Conservation (phyloP, 2,888 invertebrate genomes). For the Leptopilina syphax region DNA sequence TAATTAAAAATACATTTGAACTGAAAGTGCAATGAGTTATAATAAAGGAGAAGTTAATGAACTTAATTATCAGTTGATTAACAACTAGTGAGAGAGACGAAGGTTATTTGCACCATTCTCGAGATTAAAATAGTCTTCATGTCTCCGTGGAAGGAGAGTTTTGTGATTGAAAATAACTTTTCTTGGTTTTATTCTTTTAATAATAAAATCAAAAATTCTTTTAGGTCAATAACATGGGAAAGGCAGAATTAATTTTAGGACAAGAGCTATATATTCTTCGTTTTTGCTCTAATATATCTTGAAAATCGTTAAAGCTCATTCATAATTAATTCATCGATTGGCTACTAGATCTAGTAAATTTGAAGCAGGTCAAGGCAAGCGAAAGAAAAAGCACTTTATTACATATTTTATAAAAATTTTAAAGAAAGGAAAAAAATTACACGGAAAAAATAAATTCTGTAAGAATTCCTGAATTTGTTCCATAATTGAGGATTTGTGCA, state of each 20-base stretch:
- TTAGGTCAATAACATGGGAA: background rate
- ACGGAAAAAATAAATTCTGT: too few relatives aligned
- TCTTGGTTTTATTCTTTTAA: background rate
- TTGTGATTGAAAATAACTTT: background rate
- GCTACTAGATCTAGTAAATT: conserved; percentile 12
- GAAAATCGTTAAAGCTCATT: conserved; percentile 5
- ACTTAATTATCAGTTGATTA: conserved; percentile 28
- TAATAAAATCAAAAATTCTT: background rate
- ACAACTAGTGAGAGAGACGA: conserved; percentile 15
- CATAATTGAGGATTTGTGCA: too few relatives aligned
- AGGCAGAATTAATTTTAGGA: background rate
- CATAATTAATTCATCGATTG: conserved; percentile 11
- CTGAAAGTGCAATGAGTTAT: conserved; percentile 8
- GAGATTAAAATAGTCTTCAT: background rate
- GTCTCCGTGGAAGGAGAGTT: background rate
- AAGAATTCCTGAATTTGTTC: too few relatives aligned
- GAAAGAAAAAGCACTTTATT: conserved; percentile 12
- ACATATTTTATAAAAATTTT: background rate
- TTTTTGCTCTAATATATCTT: background rate
- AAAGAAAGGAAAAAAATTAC: background rate
- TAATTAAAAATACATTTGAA: background rate
- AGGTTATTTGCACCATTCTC: conserved; percentile 28
- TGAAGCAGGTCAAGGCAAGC: conserved; percentile 9
- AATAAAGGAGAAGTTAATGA: conserved; percentile 25
- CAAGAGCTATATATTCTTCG: background rate